Conservation (phyloP, 2,888 invertebrate genomes). For the Neoaliturus tenellus region DNA sequence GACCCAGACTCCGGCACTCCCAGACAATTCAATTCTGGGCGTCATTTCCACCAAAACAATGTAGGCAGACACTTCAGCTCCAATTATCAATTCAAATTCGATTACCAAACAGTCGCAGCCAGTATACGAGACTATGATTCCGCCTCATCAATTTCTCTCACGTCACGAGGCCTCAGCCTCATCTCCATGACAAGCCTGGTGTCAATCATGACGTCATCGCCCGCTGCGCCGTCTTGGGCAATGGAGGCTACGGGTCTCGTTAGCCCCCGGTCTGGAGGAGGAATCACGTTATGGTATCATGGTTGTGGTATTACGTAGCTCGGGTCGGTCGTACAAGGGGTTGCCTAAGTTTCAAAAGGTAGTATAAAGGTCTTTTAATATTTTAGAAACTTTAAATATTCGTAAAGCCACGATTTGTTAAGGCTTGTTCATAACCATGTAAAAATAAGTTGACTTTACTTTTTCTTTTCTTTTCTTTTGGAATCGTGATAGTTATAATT, state of each 20-base stretch:
- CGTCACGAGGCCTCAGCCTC: slow-evolving; percentile 29
- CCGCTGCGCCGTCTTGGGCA: slow-evolving; percentile 40
- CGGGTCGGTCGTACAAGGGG: too few species aligned
- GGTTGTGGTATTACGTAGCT: too few species aligned
- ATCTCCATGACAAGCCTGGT: slow-evolving; percentile 33
- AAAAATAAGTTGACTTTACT: too few species aligned
- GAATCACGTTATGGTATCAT: too few species aligned
- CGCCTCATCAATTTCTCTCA: slow-evolving; percentile 50
- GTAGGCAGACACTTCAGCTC: neutral
- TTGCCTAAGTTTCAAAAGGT: too few species aligned
- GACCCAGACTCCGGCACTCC: neutral
- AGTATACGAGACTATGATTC: slow-evolving; percentile 26
- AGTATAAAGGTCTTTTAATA: too few species aligned
- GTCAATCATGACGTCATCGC: slow-evolving; percentile 47
- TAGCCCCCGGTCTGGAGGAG: neutral
- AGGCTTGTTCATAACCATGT: too few species aligned
- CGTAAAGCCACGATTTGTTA: too few species aligned
- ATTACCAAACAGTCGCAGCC: slow-evolving; percentile 25
- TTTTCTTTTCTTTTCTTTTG: too few species aligned
- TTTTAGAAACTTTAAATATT: too few species aligned
- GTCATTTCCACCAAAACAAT: slow-evolving; percentile 29
- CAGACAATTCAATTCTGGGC: slow-evolving; percentile 17
- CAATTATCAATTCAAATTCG: slow-evolving; percentile 45
- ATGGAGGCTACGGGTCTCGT: neutral
- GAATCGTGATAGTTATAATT: too few species aligned